Evolutionary conservation across 2,888 invertebrate genomes (phyloP), one percentile per base, ranked within the genome.

Genomic region (Apeira syringaria): DNA sequence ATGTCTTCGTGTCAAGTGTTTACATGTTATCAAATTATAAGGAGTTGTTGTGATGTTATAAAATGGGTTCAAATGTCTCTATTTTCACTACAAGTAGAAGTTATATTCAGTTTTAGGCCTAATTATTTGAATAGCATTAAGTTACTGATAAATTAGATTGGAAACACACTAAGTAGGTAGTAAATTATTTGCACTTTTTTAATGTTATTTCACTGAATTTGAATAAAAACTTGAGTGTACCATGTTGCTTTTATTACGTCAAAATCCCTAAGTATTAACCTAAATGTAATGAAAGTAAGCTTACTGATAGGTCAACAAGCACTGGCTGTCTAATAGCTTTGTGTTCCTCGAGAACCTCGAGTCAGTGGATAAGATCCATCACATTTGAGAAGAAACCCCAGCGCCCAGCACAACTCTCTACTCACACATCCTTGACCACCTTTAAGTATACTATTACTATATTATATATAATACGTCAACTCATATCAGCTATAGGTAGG

Each of bases 121-220:
- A 27, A 12, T 13, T 13, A 5, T 28, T 28, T 28, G 13, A 28
- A 18, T 30, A 30, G 30, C 8, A 11, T 29, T 17, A 30, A 9
- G 17, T 13, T 15, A 30, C 29, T 9, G 27, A 15, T 18, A 30
- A 18, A 18, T 24, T 42, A 36, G 35, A 42, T 31, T 26, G 20
- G 27, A 30, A 26, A 25, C 31, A 31, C 18, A 5, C 27, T 36
- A 28, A 7, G 8, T 36, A 28, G 9, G 8, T 36, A 41, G 17
- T 61, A 17, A 64, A 75, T 80, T 68, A 71, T 82, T 83, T 82
- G 84, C 84, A 84, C 84, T 83, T 84, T 81, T 81, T 80, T 81
- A 80, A 66, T 68, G 63, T 73, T 55, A 50, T 53, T 61, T 64
- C 58, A 60, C 59, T 61, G 52, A 48, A 24, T 26, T 39, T 33